These are phyloP conservation scores for Trinorchestia longiramus DNA, from an alignment of 1,140 invertebrate species.

Conservation along the genomic window DNA sequence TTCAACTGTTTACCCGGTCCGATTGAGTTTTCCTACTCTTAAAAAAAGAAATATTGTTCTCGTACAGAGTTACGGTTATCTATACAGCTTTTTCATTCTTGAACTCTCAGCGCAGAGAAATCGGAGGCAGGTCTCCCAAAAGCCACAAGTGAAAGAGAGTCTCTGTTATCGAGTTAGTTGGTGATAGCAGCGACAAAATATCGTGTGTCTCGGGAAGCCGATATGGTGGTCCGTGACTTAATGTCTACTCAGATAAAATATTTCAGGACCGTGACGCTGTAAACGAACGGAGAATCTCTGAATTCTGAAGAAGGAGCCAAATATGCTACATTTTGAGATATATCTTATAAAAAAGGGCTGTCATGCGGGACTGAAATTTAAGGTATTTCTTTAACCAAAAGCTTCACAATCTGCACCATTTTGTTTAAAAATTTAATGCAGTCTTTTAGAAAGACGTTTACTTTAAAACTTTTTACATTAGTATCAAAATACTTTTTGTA, in stretches of 20 bases:
- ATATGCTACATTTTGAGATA: background rate
- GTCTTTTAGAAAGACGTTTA: background rate
- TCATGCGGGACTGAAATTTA: background rate
- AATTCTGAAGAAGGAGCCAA: background rate
- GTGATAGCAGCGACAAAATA: slow-evolving; percentile 14
- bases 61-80: background rate
- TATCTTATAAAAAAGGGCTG: background rate
- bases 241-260: slow-evolving; percentile 30
- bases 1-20: background rate
- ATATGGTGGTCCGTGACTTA: slow-evolving; percentile 16
- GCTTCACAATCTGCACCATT: background rate
- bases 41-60: background rate
- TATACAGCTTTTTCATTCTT: background rate
- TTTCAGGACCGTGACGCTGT: slow-evolving; percentile 14
- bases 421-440: background rate
- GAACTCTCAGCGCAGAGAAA: background rate
- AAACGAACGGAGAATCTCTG: background rate
- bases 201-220: slow-evolving; percentile 7
- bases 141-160: background rate
- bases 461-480: background rate
- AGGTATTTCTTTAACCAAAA: background rate
- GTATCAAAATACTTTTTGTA: too few species aligned
- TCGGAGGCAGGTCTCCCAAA: background rate
- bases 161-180: slow-evolving; percentile 10
- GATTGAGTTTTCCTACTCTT: background rate